A percentile compares a stretch with the other conserved stretches of the same genome.
Conservation (phyloP, 1,140 invertebrate species). For the Zaprionus tsacasi region DNA sequence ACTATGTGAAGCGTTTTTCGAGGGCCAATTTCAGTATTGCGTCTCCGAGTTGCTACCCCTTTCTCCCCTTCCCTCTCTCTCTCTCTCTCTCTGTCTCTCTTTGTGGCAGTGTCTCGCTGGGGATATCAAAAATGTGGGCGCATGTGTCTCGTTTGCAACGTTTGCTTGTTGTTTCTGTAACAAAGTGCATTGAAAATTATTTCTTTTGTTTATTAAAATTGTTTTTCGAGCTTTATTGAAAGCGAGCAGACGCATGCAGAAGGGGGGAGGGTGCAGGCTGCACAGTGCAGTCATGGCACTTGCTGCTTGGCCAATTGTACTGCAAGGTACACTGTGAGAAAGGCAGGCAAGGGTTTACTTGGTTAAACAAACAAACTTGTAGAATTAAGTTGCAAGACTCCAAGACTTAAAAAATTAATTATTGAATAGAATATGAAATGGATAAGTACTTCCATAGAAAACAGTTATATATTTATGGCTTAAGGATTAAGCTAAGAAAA, state of each 20-base stretch:
- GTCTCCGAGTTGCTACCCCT: slow-evolving; percentile 6
- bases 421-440: too few relatives aligned
- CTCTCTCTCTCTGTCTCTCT: neutral
- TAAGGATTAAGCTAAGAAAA: too few relatives aligned
- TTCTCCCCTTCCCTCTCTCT: neutral
- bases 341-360: neutral
- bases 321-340: neutral
- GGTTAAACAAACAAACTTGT: neutral
- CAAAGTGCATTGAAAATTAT: slow-evolving; percentile 54
- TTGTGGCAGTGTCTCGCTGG: slow-evolving; percentile 3
- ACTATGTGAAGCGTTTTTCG: slow-evolving; percentile 42
- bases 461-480: too few relatives aligned
- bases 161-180: slow-evolving; percentile 18
- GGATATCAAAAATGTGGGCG: slow-evolving; percentile 38
- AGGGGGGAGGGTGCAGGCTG: neutral
- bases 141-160: slow-evolving; percentile 34
- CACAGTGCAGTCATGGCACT: slow-evolving; percentile 2
- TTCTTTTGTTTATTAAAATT: slow-evolving; percentile 58
- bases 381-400: too few relatives aligned
- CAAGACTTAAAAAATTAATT: too few relatives aligned
- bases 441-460: too few relatives aligned
- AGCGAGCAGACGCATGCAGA: slow-evolving; percentile 19
- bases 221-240: slow-evolving; percentile 49
- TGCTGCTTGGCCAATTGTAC: slow-evolving; percentile 4
- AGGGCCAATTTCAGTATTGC: slow-evolving; percentile 34